phyloP scores from a whole-genome alignment of 2,888 invertebrate species.

The Acronicta alni region DNA sequence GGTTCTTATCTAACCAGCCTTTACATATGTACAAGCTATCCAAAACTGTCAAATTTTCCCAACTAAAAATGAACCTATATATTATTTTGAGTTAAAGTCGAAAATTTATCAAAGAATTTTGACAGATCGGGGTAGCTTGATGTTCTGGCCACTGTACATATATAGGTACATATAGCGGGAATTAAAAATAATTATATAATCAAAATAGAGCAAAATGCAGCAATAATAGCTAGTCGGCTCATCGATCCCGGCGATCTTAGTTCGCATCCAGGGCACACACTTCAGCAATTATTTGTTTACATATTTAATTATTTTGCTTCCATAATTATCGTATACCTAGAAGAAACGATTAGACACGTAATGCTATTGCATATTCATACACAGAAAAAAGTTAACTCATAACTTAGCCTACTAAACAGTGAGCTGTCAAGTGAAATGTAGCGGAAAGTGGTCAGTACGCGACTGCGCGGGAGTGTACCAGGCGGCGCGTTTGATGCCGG shows the following conservation, averaged over 20 bases:
- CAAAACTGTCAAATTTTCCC: too few relatives aligned
- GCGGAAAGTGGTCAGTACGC: slow-evolving; percentile 72
- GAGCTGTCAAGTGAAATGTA: slow-evolving; percentile 71
- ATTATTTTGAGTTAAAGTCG: too few relatives aligned
- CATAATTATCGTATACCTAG: not conserved
- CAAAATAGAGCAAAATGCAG: not conserved
- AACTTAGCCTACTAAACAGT: slow-evolving; percentile 35
- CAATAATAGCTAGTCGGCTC: not conserved
- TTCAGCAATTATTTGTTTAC: too few relatives aligned
- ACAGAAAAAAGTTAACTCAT: slow-evolving; percentile 24
- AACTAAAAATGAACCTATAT: too few relatives aligned
- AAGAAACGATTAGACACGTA: slow-evolving; percentile 9
- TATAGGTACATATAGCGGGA: too few relatives aligned
- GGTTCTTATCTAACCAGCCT: not conserved
- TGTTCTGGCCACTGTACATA: too few relatives aligned
- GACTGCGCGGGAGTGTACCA: slow-evolving; percentile 49
- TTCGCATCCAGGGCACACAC: not conserved
- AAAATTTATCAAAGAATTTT: too few relatives aligned
- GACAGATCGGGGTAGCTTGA: too few relatives aligned
- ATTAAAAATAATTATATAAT: not conserved
- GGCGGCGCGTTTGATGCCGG: slow-evolving; percentile 79
- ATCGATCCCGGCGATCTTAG: not conserved
- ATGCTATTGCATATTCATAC: slow-evolving; percentile 11
- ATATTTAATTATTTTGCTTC: not conserved
- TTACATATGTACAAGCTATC: too few relatives aligned